Evolutionary conservation across 37 sponge, comb jelly and placozoan genomes (phyloP), one percentile per base, ranked within the genome.

Genomic region (Eunapius fragilis): DNA sequence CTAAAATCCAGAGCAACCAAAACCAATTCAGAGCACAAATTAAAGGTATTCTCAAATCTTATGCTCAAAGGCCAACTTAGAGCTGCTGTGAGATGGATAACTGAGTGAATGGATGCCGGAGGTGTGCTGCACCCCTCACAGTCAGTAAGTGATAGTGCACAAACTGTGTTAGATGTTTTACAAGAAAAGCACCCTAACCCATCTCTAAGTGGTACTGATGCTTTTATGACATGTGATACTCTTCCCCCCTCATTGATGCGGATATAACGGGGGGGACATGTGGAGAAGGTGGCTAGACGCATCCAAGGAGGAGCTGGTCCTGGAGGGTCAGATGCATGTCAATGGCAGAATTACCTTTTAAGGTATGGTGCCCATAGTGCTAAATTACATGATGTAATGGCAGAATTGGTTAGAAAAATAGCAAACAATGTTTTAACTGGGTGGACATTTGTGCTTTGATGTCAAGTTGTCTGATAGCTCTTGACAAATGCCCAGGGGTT

Each of bases 221-320:
- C 82, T 35, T 81, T 74, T 37, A 25, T 72, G 35, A 2, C 75
- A 72, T 35, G 75, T 74, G 84, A 83, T 83, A 49, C 24, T 27
- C 75, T 83, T 33, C 84, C 84, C 45, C 75, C 36, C 3, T 83
- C 32, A 31, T 74, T n/a, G 75, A 83, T 74, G 41, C 45, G 25
- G 84, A 83, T 34, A 38, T 83, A 25, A 83, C 84, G 31, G 74
- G 49, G n/a, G 37, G 75, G 38, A 27, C 84, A 83, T 83, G 84
- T 83, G 34, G 75, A 74, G 84, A 83, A n/a, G 37, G 75, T 74
- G 19, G 84, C 84, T 28, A 23, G 75, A 7, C 25, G 5, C 3
- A 72, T 83, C 25, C 84, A 83, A 75, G 84, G 84, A 74, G 84
- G 84, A 30, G 84, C 84, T 45, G 84, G 84, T 23, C 84, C 84